Evolutionary conservation across 2,888 invertebrate species (phyloP).

Genomic region (Seira sanloemensis): DNA sequence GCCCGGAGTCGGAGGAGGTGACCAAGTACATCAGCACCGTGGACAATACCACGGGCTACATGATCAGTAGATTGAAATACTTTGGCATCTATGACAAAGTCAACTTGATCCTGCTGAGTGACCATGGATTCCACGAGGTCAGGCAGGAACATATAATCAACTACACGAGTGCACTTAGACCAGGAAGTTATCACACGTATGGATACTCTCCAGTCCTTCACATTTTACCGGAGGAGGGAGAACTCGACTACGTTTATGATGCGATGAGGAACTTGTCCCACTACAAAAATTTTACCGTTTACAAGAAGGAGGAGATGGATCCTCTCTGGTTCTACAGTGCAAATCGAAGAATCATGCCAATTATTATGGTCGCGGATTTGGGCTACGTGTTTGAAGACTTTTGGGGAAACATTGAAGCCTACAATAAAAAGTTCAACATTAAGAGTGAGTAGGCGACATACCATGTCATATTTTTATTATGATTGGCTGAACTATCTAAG

Average conservation of each 20-base stretch:
- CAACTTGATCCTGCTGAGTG: slow-evolving; percentile 83
- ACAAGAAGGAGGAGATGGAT: slow-evolving; percentile 80
- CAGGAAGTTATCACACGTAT: slow-evolving; percentile 77
- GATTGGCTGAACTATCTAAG: too few relatives aligned
- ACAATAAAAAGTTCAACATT: slow-evolving; percentile 77
- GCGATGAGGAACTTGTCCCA: slow-evolving; percentile 75
- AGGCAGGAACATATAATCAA: slow-evolving; percentile 79
- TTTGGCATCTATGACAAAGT: slow-evolving; percentile 78
- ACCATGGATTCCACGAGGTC: slow-evolving; percentile 84
- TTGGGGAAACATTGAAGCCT: slow-evolving; percentile 76
- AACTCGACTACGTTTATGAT: slow-evolving; percentile 77
- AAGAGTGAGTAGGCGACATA: slow-evolving; percentile 77
- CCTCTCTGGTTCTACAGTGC: slow-evolving; percentile 81
- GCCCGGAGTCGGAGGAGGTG: slow-evolving; percentile 77
- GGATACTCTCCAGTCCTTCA: slow-evolving; percentile 80
- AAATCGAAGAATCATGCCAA: slow-evolving; percentile 80
- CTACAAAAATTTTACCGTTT: slow-evolving; percentile 79
- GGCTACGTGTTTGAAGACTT: slow-evolving; percentile 81
- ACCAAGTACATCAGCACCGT: slow-evolving; percentile 71
- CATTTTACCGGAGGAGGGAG: slow-evolving; percentile 80
- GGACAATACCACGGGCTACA: slow-evolving; percentile 78
- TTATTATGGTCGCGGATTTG: slow-evolving; percentile 81
- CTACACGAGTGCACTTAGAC: slow-evolving; percentile 78
- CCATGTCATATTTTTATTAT: too few relatives aligned
- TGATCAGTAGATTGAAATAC: slow-evolving; percentile 78